Conservation (phyloP, 2,888 invertebrate genomes). For the Mimachlamys varia region DNA sequence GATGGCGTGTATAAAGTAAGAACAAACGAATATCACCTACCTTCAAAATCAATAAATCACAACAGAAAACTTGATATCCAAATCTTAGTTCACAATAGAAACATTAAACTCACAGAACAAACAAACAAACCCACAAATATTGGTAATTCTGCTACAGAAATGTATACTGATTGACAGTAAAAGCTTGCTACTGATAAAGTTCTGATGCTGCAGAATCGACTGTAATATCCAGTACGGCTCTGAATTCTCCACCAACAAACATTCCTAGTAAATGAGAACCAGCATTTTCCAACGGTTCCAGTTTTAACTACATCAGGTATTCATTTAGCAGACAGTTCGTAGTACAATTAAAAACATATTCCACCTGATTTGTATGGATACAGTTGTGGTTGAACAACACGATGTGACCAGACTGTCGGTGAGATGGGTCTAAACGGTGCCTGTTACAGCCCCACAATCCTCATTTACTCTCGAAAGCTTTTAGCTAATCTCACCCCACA, state of each 20-base stretch:
- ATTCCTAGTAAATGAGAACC: conserved; percentile 13
- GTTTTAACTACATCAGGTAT: conserved; percentile 20
- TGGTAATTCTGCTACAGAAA: not conserved
- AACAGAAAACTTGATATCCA: not conserved
- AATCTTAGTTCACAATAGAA: not conserved
- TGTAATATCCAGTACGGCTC: not conserved
- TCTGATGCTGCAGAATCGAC: not conserved
- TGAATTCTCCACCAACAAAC: conserved; percentile 13
- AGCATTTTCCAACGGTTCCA: not conserved
- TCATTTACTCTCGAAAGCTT: not conserved
- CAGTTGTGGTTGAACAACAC: not conserved
- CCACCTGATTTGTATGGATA: not conserved
- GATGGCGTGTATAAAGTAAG: not conserved
- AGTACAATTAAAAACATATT: conserved; percentile 27
- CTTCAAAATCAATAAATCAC: not conserved
- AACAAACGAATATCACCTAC: not conserved
- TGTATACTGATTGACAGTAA: not conserved
- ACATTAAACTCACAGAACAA: not conserved
- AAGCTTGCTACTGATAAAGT: not conserved
- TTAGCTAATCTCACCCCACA: not conserved
- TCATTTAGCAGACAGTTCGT: not conserved
- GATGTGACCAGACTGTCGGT: not conserved
- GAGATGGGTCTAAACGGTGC: not conserved
- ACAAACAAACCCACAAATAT: not conserved
- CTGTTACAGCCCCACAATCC: not conserved